phyloP scores from a whole-genome alignment of 92 coral and sea anemone genomes.

The Pocillopora grandis region DNA sequence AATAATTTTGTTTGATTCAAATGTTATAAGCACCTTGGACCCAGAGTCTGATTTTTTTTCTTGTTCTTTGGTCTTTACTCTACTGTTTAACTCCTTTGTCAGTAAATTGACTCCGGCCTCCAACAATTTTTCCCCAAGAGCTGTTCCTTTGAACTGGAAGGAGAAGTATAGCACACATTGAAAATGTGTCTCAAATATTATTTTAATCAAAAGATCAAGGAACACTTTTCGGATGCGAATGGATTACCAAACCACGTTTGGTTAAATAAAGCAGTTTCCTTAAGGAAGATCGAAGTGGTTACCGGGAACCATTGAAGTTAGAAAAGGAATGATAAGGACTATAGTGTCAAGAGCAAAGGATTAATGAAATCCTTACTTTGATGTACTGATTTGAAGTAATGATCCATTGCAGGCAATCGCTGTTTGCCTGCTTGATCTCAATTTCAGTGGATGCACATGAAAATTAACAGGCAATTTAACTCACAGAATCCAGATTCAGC shows the following conservation, averaged over 20 bases:
- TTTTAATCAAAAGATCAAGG: no score
- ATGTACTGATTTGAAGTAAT: no score
- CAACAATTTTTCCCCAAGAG: slow-evolving; percentile 23
- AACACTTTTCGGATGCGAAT: no score
- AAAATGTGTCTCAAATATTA: background rate
- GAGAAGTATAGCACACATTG: background rate
- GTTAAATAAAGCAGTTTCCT: background rate
- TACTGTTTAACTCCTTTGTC: slow-evolving; percentile 6
- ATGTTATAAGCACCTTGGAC: background rate
- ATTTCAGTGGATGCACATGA: no score
- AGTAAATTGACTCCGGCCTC: slow-evolving; percentile 12
- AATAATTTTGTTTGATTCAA: no score
- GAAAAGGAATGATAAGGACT: background rate
- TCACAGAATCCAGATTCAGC: no score
- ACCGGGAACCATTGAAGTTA: no score
- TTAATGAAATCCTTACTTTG: no score
- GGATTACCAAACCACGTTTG: no score
- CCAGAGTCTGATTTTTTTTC: background rate
- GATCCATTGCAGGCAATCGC: no score
- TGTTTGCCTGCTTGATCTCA: no score
- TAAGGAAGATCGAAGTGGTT: background rate
- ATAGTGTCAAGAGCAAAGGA: background rate
- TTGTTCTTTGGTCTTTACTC: background rate
- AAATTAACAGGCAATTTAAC: no score
- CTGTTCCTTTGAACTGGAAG: slow-evolving; percentile 2